phyloP scores from a whole-genome alignment of 2,888 invertebrate genomes.

The Deilephila porcellus region DNA sequence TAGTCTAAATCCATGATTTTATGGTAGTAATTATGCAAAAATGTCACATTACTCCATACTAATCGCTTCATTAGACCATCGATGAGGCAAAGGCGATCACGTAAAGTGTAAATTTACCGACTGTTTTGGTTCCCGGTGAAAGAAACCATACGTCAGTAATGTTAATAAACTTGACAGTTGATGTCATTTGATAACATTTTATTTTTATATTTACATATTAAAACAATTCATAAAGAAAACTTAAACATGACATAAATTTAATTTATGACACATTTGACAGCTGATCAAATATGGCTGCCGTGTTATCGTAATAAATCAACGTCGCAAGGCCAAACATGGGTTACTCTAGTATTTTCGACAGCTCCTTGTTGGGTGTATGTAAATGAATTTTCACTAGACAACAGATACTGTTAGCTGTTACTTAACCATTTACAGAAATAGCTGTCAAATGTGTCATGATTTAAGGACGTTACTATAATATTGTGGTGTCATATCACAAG shows the following conservation, averaged over 20 bases:
- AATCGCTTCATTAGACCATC: slow-evolving; percentile 55
- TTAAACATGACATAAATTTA: background rate
- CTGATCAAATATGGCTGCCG: background rate
- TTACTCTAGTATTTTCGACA: background rate
- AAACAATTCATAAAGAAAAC: background rate
- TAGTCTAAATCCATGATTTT: slow-evolving; percentile 51
- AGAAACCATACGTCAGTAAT: background rate
- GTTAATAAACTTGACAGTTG: slow-evolving; percentile 1
- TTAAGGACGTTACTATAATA: background rate
- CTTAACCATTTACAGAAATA: background rate
- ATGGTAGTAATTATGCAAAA: slow-evolving; percentile 28
- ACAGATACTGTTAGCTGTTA: background rate
- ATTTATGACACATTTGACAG: background rate
- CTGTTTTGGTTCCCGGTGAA: slow-evolving; percentile 35
- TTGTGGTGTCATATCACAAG: background rate
- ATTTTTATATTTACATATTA: background rate
- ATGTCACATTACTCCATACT: slow-evolving; percentile 47
- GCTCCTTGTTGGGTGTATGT: background rate
- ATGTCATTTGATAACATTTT: background rate
- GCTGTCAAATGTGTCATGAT: background rate
- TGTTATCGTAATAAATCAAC: background rate
- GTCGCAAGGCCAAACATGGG: background rate
- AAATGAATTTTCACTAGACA: slow-evolving; percentile 1
- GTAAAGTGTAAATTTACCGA: slow-evolving; percentile 46
- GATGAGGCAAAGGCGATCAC: slow-evolving; percentile 50